Percentiles rank a stretch among this genome's conserved stretches.
Conservation (phyloP, 2,888 invertebrate genomes). For the Epistrophella euchroma region DNA sequence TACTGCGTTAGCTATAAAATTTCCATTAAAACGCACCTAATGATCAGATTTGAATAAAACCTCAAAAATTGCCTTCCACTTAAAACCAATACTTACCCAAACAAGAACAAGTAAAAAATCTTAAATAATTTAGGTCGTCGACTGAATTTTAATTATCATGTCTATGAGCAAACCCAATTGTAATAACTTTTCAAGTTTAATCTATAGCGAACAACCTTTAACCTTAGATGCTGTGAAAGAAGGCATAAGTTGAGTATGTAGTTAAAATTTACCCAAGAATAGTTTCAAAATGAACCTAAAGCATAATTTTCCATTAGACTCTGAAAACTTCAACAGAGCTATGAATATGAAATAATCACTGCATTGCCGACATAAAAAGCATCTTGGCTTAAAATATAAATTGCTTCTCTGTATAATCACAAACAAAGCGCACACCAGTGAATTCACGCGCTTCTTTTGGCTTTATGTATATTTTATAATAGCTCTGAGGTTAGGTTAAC, state of each 20-base stretch:
- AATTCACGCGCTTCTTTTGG: constrained; percentile 21
- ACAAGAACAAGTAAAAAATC: too few relatives aligned
- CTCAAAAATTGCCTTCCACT: too few relatives aligned
- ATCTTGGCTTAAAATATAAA: constrained; percentile 46
- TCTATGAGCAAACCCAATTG: neutral
- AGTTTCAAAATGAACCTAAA: constrained; percentile 29
- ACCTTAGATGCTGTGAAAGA: neutral
- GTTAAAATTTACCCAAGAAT: neutral
- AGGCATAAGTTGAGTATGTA: neutral
- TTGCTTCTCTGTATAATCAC: constrained; percentile 59
- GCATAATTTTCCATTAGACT: constrained; percentile 47
- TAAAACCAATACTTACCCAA: too few relatives aligned
- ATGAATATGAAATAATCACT: constrained; percentile 73
- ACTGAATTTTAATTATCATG: too few relatives aligned
- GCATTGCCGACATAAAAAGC: constrained; percentile 69
- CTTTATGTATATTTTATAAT: neutral
- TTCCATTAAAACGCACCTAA: too few relatives aligned
- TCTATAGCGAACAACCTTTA: neutral
- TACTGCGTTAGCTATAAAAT: too few relatives aligned
- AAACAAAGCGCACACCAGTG: constrained; percentile 53
- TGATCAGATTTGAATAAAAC: too few relatives aligned
- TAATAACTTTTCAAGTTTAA: neutral
- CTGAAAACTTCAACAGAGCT: constrained; percentile 51
- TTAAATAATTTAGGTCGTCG: too few relatives aligned
- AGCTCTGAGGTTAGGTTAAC: constrained; percentile 65